These are phyloP conservation scores for Eilema sororculum DNA, from an alignment of 2,888 invertebrate genomes.

Conservation along the genomic window DNA sequence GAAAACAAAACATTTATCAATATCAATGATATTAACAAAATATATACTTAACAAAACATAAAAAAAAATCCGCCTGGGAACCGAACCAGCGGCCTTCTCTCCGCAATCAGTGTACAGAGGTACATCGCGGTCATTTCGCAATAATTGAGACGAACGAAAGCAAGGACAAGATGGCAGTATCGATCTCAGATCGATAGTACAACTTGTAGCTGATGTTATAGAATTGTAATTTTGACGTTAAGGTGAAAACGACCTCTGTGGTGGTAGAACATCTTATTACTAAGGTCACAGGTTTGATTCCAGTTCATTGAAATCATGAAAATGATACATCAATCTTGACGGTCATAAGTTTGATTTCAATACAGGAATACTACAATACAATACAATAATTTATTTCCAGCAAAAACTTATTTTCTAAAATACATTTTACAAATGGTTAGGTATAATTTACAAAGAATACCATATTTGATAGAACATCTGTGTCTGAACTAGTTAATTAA, in stretches of 20 bases:
- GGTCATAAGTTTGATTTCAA: too few species aligned
- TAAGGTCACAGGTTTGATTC: too few species aligned
- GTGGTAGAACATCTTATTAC: background rate
- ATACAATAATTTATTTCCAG: too few species aligned
- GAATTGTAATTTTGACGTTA: background rate
- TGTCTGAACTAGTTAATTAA: too few species aligned
- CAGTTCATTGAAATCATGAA: too few species aligned
- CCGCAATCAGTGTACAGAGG: slow-evolving; percentile 53
- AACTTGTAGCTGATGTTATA: background rate
- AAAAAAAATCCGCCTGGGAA: slow-evolving; percentile 58
- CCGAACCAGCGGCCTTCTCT: slow-evolving; percentile 53
- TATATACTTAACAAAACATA: background rate
- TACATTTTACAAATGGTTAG: too few species aligned
- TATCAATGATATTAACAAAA: background rate
- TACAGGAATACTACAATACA: too few species aligned
- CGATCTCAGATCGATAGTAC: slow-evolving; percentile 27
- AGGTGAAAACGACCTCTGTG: background rate
- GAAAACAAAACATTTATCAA: background rate
- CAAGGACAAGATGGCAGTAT: slow-evolving; percentile 37
- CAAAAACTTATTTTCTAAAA: too few species aligned
- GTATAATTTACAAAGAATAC: too few species aligned
- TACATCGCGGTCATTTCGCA: slow-evolving; percentile 54
- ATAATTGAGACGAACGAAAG: slow-evolving; percentile 50
- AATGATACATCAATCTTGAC: too few species aligned
- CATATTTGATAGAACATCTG: too few species aligned